Evolutionary conservation across 2,113 vertebrate species (phyloP).

Genomic region (Oophaga pumilio): DNA sequence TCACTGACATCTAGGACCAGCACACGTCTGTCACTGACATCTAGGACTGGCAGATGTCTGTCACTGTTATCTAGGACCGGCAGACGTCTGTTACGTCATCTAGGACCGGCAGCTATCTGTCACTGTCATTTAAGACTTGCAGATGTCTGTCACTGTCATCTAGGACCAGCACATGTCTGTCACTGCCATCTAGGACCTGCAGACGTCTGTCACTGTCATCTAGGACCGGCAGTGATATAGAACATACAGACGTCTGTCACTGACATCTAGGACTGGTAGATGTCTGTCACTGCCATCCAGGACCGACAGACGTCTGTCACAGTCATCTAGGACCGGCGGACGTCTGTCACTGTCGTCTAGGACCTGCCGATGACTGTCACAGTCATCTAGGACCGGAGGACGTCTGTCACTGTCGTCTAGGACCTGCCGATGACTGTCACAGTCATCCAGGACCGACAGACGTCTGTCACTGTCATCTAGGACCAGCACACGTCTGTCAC

Average conservation of each 20-base stretch:
- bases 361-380: too few relatives aligned
- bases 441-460: not conserved
- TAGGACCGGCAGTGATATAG: too few relatives aligned
- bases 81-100: not conserved
- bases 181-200: not conserved
- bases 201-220: not conserved
- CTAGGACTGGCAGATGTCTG: not conserved
- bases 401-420: too few relatives aligned
- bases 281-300: not conserved
- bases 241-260: not conserved
- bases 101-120: not conserved
- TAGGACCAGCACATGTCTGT: not conserved
- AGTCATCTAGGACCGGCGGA: not conserved
- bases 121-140: not conserved
- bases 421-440: too few relatives aligned
- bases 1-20: too few relatives aligned
- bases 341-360: not conserved
- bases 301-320: not conserved
- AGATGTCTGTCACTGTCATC: not conserved
- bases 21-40: too few relatives aligned
- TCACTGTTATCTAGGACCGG: not conserved
- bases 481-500: not conserved
- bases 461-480: not conserved
- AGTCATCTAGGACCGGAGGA: too few relatives aligned
- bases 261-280: not conserved